Base-by-base conservation (phyloP, 2,888 invertebrate genomes). In the Lampropteryx suffumata region DNA sequence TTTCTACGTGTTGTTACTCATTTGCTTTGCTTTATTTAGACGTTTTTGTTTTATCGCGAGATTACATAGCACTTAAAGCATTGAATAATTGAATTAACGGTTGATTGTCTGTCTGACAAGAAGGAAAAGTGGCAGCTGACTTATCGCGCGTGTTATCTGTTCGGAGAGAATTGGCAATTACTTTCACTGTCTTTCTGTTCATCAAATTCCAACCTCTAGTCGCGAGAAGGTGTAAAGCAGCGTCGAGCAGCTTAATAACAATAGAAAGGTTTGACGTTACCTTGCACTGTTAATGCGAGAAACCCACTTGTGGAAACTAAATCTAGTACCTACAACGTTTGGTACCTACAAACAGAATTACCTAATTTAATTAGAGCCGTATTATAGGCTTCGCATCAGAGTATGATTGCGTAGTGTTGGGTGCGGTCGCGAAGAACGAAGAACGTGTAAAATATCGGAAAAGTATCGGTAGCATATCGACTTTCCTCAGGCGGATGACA, bases 311-410 rank as follows among this genome's bases (percentile, higher is more conserved):
- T 36, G 7, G 4, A 11, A 32, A 30, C 7, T 35, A 8, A 3
- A 39, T 24, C 10, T 1, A 7, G 24, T 6, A 24, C 6, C 1
- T 24, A 5, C 1, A 26, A 35, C 24, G 29, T 29, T 37, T 46
- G 13, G 17, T 28, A n/a, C 69, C 71, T 17, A 68, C 69, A 69
- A 72, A 69, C 67, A 62, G 73, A 79, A 78, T 82, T 68, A 73
- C 69, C 67, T 87, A 87, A 88, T 86, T 82, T 57, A 83, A 87
- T 87, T 87, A 87, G 65, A 69, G 70, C 64, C 11, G 35, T 69
- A 66, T 66, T 64, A 69, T 64, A 71, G 77, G 78, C 80, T 83
- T 79, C 75, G 53, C 64, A 35, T 21, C 44, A 50, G 39, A 50
- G 33, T 42, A 46, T 7, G 33, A 46, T 50, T 46, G 41, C 29